phyloP scores from a whole-genome alignment of 2,797 vertebrate species.

The Acanthiza pusilla region DNA sequence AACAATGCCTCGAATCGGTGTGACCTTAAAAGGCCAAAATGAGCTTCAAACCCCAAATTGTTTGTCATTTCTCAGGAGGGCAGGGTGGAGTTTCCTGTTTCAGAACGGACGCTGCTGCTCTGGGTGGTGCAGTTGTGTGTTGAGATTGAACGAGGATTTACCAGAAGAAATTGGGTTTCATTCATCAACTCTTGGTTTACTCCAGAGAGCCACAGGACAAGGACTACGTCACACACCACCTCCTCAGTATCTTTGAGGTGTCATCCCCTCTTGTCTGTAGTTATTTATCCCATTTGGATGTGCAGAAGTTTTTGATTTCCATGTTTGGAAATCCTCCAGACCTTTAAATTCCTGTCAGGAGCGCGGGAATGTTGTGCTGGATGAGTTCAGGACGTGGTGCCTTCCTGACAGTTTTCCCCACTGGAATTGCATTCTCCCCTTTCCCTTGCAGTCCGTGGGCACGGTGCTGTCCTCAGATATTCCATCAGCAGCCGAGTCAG shows the following conservation, averaged over 20 bases:
- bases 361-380: not conserved
- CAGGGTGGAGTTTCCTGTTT: conserved; percentile 70
- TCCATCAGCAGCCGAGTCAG: conserved; percentile 82
- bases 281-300: not conserved
- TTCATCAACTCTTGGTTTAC: conserved; percentile 13
- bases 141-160: conserved; percentile 28
- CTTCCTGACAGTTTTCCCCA: not conserved
- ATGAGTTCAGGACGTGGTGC: not conserved
- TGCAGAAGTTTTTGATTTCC: not conserved
- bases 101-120: conserved; percentile 41
- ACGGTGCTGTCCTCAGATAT: conserved; percentile 85
- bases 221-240: not conserved
- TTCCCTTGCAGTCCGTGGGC: conserved; percentile 70
- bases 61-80: conserved; percentile 61
- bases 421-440: not conserved
- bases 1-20: conserved; percentile 2
- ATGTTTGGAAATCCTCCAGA: not conserved
- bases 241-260: not conserved
- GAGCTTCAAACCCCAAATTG: conserved; percentile 51
- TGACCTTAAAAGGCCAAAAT: conserved; percentile 56
- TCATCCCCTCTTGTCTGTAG: not conserved
- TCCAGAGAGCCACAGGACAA: not conserved
- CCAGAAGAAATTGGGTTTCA: conserved; percentile 32
- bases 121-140: conserved; percentile 52
- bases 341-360: not conserved